These are phyloP conservation scores for Monoplex corrugatus DNA, from an alignment of 2,888 invertebrate species.

Conservation along the genomic window DNA sequence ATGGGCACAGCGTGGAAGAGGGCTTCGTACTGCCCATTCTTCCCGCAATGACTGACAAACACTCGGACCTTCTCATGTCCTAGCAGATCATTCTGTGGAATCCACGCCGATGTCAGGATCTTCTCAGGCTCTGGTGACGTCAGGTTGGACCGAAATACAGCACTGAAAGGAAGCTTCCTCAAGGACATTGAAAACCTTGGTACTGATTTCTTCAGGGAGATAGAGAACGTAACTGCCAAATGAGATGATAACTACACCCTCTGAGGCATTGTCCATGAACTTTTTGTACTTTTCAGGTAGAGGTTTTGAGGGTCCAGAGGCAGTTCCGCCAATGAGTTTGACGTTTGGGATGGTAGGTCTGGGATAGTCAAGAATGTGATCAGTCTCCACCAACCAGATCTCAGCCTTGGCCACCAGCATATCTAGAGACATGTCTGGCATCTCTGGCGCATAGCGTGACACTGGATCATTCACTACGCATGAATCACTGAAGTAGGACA, in stretches of 20 bases:
- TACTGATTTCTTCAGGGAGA: conserved; percentile 25
- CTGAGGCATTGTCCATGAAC: conserved; percentile 55
- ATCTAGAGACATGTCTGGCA: conserved; percentile 25
- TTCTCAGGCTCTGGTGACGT: conserved; percentile 52
- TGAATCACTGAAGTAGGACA: no score
- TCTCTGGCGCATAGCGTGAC: conserved; percentile 52
- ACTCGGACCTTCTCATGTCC: conserved; percentile 61
- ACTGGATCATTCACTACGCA: conserved; percentile 26
- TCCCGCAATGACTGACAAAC: conserved; percentile 68
- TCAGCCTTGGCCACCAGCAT: conserved; percentile 49
- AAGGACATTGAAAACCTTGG: conserved; percentile 48
- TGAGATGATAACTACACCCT: conserved; percentile 61
- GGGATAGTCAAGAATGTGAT: conserved; percentile 59
- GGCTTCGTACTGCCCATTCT: conserved; percentile 65
- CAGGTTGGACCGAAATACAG: conserved; percentile 52
- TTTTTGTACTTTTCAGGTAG: conserved; percentile 58
- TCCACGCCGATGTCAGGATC: conserved; percentile 60
- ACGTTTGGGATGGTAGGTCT: conserved; percentile 58
- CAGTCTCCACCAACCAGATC: conserved; percentile 57
- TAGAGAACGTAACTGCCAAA: conserved; percentile 59
- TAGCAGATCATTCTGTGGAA: conserved; percentile 66
- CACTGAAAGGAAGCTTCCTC: conserved; percentile 46
- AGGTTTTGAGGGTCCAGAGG: conserved; percentile 54
- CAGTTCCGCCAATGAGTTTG: conserved; percentile 59
- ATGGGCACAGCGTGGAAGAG: conserved; percentile 68